These are phyloP conservation scores for Atta cephalotes DNA, from an alignment of 1,140 invertebrate species.

Conservation along the genomic window DNA sequence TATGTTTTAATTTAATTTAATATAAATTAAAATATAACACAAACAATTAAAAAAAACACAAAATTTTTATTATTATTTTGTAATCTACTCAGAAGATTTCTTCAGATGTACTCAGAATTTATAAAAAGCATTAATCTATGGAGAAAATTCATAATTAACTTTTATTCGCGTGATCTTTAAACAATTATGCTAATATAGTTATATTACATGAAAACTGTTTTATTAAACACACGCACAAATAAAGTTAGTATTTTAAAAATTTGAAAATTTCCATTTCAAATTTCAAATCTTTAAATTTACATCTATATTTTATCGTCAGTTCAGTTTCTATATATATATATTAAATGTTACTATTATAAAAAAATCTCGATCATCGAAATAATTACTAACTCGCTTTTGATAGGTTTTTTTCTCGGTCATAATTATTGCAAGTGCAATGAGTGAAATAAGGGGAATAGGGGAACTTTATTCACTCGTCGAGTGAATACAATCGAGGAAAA, in stretches of 20 bases:
- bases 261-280: not conserved
- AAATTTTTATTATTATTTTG: not conserved
- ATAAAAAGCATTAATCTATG: not conserved
- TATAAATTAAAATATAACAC: not conserved
- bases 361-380: not conserved
- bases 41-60: no score
- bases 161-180: not conserved
- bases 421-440: not conserved
- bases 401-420: not conserved
- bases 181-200: not conserved
- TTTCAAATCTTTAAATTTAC: not conserved
- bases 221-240: not conserved
- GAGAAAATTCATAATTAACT: not conserved
- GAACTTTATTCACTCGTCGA: not conserved
- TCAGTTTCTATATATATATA: not conserved
- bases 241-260: not conserved
- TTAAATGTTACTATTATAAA: slow-evolving; percentile 30
- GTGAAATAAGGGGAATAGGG: not conserved
- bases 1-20: not conserved
- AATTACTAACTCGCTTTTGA: slow-evolving; percentile 26
- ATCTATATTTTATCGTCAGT: not conserved
- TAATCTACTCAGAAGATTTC: not conserved
- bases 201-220: not conserved
- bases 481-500: slow-evolving; percentile 30
- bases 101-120: not conserved